phyloP scores from a whole-genome alignment of 2,888 invertebrate genomes.

The Dysmachus trigonus region DNA sequence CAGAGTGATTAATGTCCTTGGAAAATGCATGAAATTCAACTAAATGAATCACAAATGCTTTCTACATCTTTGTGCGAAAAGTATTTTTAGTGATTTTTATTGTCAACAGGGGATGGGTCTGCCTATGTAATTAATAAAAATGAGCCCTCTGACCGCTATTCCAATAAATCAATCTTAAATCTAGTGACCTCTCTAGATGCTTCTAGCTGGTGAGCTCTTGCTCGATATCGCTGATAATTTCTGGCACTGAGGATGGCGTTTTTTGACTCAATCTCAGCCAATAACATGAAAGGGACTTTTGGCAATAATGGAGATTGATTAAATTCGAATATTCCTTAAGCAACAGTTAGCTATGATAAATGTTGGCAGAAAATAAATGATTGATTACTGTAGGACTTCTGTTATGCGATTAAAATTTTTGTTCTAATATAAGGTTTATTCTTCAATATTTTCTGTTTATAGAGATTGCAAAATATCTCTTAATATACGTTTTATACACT shows the following conservation, averaged over 20 bases:
- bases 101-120: conserved; percentile 14
- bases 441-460: no score
- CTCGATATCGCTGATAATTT: neutral
- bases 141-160: neutral
- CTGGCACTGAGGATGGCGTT: neutral
- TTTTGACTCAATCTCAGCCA: neutral
- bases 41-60: conserved; percentile 61
- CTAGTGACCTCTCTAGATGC: neutral
- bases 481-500: no score
- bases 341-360: neutral
- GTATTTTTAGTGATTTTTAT: conserved; percentile 28
- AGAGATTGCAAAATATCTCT: no score
- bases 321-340: neutral
- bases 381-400: neutral
- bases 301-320: neutral
- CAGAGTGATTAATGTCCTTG: conserved; percentile 64
- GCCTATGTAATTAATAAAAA: conserved; percentile 34
- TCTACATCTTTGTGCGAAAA: neutral
- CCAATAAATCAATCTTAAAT: conserved; percentile 13
- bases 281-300: neutral
- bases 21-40: conserved; percentile 64
- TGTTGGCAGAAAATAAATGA: neutral
- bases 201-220: neutral
- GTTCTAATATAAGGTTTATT: no score
- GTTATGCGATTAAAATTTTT: neutral